Conservation (phyloP, 2,797 vertebrate genomes). For the Simalia tracyae region DNA sequence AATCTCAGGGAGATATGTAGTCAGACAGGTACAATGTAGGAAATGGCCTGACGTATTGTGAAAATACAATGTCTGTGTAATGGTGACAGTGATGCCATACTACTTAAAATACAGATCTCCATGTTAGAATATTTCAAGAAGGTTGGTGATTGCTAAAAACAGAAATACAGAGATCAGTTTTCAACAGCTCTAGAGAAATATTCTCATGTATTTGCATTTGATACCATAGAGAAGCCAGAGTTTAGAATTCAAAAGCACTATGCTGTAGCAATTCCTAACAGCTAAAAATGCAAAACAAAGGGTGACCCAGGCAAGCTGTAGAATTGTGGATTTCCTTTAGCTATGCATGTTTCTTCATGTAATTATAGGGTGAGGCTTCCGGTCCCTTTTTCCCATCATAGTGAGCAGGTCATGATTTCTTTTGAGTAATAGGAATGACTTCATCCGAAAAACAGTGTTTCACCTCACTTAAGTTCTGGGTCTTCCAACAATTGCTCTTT, state of each 20-base stretch:
- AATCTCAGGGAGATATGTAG: background rate
- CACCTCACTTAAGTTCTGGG: background rate
- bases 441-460: background rate
- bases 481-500: background rate
- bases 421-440: background rate
- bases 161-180: background rate
- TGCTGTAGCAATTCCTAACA: background rate
- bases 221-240: background rate
- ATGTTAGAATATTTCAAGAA: background rate
- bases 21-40: background rate
- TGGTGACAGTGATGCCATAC: background rate
- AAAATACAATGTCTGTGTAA: too few relatives aligned
- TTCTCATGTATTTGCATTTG: background rate
- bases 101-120: background rate
- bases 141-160: background rate
- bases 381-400: conserved; percentile 15
- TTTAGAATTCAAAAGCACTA: background rate
- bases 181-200: background rate
- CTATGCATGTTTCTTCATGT: conserved; percentile 5
- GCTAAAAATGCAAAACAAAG: background rate
- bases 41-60: background rate
- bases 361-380: conserved; percentile 35
- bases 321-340: conserved; percentile 9
- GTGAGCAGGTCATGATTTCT: background rate
- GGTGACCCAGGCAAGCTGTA: background rate